phyloP scores from a whole-genome alignment of 2,797 vertebrate species.

The Chromis chromis region DNA sequence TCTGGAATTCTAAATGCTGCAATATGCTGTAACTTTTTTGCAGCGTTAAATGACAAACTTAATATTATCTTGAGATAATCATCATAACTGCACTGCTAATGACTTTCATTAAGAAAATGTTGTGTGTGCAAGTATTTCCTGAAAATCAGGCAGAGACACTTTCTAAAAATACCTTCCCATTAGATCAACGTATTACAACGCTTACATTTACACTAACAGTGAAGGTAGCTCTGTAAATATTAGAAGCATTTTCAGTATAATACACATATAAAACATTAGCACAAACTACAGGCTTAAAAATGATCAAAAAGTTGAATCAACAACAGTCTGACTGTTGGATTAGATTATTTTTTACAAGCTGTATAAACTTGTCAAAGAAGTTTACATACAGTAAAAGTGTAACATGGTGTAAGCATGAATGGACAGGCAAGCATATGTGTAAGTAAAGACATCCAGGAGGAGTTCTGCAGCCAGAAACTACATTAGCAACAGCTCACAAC shows the following conservation, averaged over 20 bases:
- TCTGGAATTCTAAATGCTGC: background rate
- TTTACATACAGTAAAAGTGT: background rate
- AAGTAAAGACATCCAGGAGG: constrained; percentile 3
- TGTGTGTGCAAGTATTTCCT: background rate
- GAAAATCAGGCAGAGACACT: background rate
- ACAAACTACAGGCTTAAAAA: background rate
- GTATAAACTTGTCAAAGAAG: constrained; percentile 1
- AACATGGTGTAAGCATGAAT: background rate
- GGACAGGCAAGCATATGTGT: background rate
- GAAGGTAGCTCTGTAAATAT: background rate
- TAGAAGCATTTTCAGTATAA: too few species aligned
- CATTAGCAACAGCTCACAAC: background rate
- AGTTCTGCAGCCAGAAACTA: background rate
- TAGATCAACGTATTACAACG: too few species aligned
- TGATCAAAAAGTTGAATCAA: background rate
- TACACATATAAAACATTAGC: background rate
- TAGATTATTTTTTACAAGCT: constrained; percentile 1
- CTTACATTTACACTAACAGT: background rate
- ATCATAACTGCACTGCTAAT: background rate
- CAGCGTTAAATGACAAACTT: background rate
- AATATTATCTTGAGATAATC: background rate
- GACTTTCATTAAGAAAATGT: background rate
- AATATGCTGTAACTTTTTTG: background rate
- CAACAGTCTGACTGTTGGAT: too few species aligned
- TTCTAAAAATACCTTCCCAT: background rate